Conservation (phyloP, 37 sponge, comb jelly and placozoan species). For the Spongilla lacustris region DNA sequence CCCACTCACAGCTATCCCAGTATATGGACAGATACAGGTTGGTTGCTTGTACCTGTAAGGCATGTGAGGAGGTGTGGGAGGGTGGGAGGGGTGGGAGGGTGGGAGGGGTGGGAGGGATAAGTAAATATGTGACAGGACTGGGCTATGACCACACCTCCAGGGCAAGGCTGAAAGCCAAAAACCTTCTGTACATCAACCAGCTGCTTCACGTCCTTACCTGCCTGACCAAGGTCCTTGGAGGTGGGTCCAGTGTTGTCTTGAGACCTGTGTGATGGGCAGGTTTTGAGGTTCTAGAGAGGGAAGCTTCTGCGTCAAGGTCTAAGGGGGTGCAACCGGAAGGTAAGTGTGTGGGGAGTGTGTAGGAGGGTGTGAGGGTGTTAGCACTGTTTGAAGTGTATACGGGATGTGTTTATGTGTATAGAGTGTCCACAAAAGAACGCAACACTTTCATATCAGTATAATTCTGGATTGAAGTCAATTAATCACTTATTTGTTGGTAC, state of each 20-base stretch:
- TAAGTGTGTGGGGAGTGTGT: not conserved
- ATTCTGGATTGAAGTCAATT: too few species aligned
- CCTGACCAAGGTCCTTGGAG: constrained; percentile 21
- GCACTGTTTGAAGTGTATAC: not conserved
- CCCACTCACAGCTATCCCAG: constrained; percentile 72
- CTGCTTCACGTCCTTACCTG: constrained; percentile 75
- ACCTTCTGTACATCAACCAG: constrained; percentile 93
- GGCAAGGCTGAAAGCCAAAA: constrained; percentile 89
- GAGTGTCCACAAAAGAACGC: too few species aligned
- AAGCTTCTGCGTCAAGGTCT: not conserved
- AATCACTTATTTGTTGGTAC: too few species aligned
- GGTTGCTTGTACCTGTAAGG: too few species aligned
- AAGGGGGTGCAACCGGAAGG: not conserved
- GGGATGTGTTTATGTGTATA: not conserved
- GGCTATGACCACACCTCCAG: constrained; percentile 1
- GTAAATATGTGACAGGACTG: not conserved
- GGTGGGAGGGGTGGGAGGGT: not conserved
- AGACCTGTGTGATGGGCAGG: not conserved
- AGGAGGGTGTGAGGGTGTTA: not conserved
- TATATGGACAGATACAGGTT: constrained; percentile 77
- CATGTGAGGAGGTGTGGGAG: too few species aligned
- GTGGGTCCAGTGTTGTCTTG: not conserved
- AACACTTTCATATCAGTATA: too few species aligned
- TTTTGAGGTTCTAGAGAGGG: not conserved
- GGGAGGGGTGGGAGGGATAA: not conserved